These are phyloP conservation scores for Melanostigma gelatinosum DNA, from an alignment of 2,113 vertebrate species.

Conservation along the genomic window DNA sequence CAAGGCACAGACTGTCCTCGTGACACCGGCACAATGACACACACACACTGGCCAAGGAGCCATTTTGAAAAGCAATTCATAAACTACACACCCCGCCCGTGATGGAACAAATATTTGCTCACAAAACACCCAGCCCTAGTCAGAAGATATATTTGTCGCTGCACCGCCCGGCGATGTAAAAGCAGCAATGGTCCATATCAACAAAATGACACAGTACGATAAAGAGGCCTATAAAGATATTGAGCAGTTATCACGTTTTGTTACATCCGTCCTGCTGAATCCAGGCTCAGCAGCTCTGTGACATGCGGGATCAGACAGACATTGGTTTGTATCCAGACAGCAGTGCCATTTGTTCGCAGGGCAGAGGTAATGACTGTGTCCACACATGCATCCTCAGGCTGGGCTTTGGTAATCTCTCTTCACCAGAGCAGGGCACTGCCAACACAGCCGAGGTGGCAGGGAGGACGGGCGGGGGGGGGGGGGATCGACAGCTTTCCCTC, in stretches of 20 bases:
- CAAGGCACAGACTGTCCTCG: slow-evolving; percentile 62
- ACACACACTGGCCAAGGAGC: slow-evolving; percentile 43
- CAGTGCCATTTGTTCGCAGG: slow-evolving; percentile 68
- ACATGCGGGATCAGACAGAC: slow-evolving; percentile 13
- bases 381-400: slow-evolving; percentile 76
- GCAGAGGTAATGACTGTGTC: slow-evolving; percentile 76
- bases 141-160: slow-evolving; percentile 62
- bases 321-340: slow-evolving; percentile 46
- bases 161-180: slow-evolving; percentile 25
- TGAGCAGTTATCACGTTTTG: slow-evolving; percentile 59
- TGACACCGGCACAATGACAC: slow-evolving; percentile 56
- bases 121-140: slow-evolving; percentile 1
- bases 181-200: slow-evolving; percentile 56
- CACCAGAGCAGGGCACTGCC: slow-evolving; percentile 70
- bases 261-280: slow-evolving; percentile 64
- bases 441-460: slow-evolving; percentile 58
- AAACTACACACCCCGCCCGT: slow-evolving; percentile 22
- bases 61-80: slow-evolving; percentile 53
- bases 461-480: slow-evolving; percentile 28
- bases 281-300: slow-evolving; percentile 30
- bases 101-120: slow-evolving; percentile 60
- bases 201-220: slow-evolving; percentile 56
- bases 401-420: slow-evolving; percentile 78
- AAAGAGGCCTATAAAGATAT: slow-evolving; percentile 65
- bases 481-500: slow-evolving; percentile 66